Evolutionary conservation across 1,140 invertebrate genomes (phyloP), one percentile per base, ranked within the genome.

Genomic region (Pachypeltis micranthus): DNA sequence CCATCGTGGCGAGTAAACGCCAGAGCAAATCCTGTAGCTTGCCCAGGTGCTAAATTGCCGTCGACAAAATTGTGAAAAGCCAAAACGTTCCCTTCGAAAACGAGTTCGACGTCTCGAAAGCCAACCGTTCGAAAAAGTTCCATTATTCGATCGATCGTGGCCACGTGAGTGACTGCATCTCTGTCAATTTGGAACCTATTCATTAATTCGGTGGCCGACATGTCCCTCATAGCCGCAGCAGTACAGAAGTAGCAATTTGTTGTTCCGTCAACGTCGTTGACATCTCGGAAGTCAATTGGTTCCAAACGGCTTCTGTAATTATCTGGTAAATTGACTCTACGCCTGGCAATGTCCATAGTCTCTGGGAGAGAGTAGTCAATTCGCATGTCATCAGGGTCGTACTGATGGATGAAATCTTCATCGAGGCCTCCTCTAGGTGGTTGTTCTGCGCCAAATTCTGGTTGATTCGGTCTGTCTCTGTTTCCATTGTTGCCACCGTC

Each of bases 231-330:
- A 16, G 58, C 58, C n/a, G 58, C 58, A 31, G 34, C 27, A 16
- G 58, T 34, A 25, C 58, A 60, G 29, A 34, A 60, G 26, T 60
- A 60, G 58, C 58, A 60, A 21, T 60, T 60, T 16, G 34, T 60
- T 19, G 16, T 60, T 2, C 58, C 58, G 10, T 60, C n/a, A 7
- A 60, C 58, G 19, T 60, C 58, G 29, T 60, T 60, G 58, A 60
- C 58, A 25, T 34, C 58, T 3, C 58, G 26, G 29, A 60, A 60
- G 23, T 60, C 58, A 2, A 39, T 29, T 12, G 29, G 26, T 60
- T 60, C 58, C 34, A 60, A 39, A 2, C 58, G 25, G 14, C 14
- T 12, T 21, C 27, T 23, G 29, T 60, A 60, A 34, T 23, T 34
- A 14, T 60, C 58, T 2, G 25, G 26, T 2, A 60, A 7, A 27